Conservation (phyloP, 2,797 vertebrate species). For the Peromyscus attwateri region DNA sequence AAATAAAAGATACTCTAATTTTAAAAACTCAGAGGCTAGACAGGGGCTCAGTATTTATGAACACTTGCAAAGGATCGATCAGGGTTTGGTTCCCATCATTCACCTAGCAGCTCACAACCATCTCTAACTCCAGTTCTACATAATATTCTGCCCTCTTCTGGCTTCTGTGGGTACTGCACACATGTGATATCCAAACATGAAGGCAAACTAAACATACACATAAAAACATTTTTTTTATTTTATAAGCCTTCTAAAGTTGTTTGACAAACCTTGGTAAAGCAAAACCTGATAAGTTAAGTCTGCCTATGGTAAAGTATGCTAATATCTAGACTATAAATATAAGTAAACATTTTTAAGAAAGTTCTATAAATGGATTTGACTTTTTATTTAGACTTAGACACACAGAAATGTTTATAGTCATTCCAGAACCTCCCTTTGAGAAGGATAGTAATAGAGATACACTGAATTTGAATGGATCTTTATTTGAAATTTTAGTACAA, state of each 20-base stretch:
- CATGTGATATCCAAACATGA: neutral
- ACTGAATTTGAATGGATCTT: neutral
- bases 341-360: constrained; percentile 31
- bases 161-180: too few relatives aligned
- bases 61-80: neutral
- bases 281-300: constrained; percentile 29
- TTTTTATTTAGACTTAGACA: constrained; percentile 37
- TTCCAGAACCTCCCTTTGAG: neutral
- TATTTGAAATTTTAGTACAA: neutral
- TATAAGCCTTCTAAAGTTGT: neutral
- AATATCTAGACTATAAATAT: neutral
- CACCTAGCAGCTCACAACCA: neutral
- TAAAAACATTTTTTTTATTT: neutral
- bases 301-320: constrained; percentile 22
- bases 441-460: neutral
- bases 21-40: neutral
- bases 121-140: neutral
- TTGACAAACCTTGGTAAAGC: constrained; percentile 5
- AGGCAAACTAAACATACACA: neutral
- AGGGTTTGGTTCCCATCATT: neutral
- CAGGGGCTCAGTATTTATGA: neutral
- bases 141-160: neutral
- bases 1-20: neutral
- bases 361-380: neutral
- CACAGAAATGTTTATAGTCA: neutral